A percentile compares a stretch with the other conserved stretches of the same genome.
Conservation (phyloP, 2,113 vertebrate species). For the Enhydra lutris region DNA sequence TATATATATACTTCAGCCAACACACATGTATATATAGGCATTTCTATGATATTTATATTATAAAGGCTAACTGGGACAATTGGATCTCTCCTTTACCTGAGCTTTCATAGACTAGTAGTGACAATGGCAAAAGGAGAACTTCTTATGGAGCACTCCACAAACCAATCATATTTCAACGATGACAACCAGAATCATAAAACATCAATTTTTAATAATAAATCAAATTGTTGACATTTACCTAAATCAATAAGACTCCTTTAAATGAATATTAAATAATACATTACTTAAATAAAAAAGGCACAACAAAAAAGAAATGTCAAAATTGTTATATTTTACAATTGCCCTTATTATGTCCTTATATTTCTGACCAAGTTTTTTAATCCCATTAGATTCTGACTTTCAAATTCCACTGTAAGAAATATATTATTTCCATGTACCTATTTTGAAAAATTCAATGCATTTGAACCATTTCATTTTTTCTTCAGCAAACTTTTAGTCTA, state of each 20-base stretch:
- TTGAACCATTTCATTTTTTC: not conserved
- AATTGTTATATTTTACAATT: conserved; percentile 53
- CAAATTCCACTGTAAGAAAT: conserved; percentile 39
- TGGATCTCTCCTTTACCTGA: not conserved
- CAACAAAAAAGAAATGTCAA: conserved; percentile 41
- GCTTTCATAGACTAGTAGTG: not conserved
- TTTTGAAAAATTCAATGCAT: not conserved
- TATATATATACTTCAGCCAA: not conserved
- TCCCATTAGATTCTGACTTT: conserved; percentile 48
- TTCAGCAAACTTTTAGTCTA: not conserved
- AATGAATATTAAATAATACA: conserved; percentile 63
- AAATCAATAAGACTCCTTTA: conserved; percentile 59
- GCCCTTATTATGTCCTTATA: conserved; percentile 5
- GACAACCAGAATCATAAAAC: conserved; percentile 44
- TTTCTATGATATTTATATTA: not conserved
- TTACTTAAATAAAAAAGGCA: conserved; percentile 34
- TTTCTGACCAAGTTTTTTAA: conserved; percentile 40
- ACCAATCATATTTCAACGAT: conserved; percentile 18
- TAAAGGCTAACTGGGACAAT: not conserved
- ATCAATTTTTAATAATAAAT: conserved; percentile 67
- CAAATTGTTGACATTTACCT: conserved; percentile 69
- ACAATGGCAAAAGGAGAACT: not conserved
- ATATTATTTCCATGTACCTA: not conserved
- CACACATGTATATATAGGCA: not conserved
- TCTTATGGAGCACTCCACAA: not conserved